A percentile compares a stretch with the other conserved stretches of the same genome.
phyloP scores from a whole-genome alignment of 1,140 invertebrate genomes.

The Solenopsis fugax region DNA sequence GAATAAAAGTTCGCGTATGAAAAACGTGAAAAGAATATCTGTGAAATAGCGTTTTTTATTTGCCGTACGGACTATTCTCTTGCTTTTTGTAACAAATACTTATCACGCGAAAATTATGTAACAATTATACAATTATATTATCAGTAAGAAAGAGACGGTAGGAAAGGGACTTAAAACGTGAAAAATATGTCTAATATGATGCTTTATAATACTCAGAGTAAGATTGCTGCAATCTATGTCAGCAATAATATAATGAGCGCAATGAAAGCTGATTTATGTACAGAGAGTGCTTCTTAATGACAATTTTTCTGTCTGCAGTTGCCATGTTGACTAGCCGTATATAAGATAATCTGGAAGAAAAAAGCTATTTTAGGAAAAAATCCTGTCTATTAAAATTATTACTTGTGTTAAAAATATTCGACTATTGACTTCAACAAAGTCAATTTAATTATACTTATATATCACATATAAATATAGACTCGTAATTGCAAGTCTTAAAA shows the following conservation, averaged over 20 bases:
- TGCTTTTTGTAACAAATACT: not conserved
- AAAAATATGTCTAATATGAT: not conserved
- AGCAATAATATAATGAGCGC: conserved; percentile 27
- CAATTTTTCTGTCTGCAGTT: not conserved
- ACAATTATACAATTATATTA: not conserved
- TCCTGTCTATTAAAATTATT: not conserved
- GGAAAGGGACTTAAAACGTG: not conserved
- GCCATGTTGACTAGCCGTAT: not conserved
- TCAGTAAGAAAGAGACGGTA: not conserved
- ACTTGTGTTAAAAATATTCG: not conserved
- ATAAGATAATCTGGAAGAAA: not conserved
- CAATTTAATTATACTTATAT: not conserved
- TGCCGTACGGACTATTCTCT: not conserved
- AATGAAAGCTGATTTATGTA: conserved; percentile 30
- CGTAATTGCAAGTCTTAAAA: not conserved
- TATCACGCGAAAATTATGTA: not conserved
- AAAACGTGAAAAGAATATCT: not conserved
- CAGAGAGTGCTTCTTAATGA: conserved; percentile 1
- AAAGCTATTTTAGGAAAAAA: not conserved
- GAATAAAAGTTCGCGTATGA: not conserved
- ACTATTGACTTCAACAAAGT: not conserved
- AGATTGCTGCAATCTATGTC: not conserved
- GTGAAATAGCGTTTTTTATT: not conserved
- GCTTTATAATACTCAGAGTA: not conserved
- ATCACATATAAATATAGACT: not conserved